Evolutionary conservation across 2,888 invertebrate species (phyloP).

Genomic region (Heliconius sara): DNA sequence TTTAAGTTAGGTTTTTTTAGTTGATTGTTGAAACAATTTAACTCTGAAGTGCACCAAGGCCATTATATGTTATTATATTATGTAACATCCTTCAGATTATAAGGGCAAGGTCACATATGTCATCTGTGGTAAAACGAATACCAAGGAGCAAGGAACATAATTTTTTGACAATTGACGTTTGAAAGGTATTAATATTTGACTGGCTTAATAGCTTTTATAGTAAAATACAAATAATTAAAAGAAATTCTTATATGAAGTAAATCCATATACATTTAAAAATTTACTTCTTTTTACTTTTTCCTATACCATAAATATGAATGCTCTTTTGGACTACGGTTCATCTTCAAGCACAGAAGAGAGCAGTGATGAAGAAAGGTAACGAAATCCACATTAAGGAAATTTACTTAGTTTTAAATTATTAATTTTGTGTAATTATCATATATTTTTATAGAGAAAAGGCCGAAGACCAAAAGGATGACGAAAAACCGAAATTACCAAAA

Average conservation of each 20-base stretch:
- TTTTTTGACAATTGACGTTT: slow-evolving; percentile 1
- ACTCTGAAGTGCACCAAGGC: neutral
- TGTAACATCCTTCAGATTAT: neutral
- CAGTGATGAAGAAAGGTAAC: slow-evolving; percentile 68
- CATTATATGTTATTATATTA: neutral
- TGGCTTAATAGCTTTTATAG: no score
- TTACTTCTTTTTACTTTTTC: no score
- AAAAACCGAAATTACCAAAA: slow-evolving; percentile 83
- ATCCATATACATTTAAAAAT: no score
- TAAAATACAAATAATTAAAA: neutral
- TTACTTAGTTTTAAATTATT: neutral
- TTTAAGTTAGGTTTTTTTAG: neutral
- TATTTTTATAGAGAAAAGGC: slow-evolving; percentile 28
- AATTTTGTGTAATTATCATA: neutral
- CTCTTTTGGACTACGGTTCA: slow-evolving; percentile 87
- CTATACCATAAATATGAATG: slow-evolving; percentile 79
- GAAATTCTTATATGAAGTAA: no score
- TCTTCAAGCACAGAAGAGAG: slow-evolving; percentile 81
- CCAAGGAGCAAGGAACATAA: neutral
- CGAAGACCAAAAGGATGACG: slow-evolving; percentile 49
- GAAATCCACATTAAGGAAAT: neutral
- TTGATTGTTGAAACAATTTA: neutral
- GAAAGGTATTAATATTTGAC: neutral
- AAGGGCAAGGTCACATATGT: neutral
- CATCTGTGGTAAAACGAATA: neutral